phyloP scores from a whole-genome alignment of 2,113 vertebrate genomes.

The Mesembrinibis cayennensis region DNA sequence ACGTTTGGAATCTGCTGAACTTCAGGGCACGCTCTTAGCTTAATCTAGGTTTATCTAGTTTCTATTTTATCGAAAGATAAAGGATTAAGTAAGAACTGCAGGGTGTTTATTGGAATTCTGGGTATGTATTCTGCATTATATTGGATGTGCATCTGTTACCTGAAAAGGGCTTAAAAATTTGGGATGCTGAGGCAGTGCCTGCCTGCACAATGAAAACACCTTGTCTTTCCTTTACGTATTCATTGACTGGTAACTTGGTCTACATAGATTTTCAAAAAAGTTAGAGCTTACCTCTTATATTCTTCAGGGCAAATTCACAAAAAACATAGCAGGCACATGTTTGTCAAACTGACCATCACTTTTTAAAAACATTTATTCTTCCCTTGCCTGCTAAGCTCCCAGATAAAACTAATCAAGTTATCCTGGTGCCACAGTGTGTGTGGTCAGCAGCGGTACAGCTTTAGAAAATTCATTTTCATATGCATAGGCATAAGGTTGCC shows the following conservation, averaged over 20 bases:
- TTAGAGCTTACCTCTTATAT: not conserved
- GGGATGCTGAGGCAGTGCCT: not conserved
- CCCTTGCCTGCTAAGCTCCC: not conserved
- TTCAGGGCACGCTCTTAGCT: not conserved
- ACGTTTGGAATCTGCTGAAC: not conserved
- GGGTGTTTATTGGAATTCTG: not conserved
- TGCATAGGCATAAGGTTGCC: not conserved
- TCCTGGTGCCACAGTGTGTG: not conserved
- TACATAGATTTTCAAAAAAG: not conserved
- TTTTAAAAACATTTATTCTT: not conserved
- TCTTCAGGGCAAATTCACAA: not conserved
- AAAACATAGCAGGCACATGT: rapidly evolving
- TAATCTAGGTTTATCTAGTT: not conserved
- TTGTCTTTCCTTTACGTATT: not conserved
- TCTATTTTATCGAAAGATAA: not conserved
- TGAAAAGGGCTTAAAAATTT: not conserved
- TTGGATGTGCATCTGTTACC: not conserved
- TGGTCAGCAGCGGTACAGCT: not conserved
- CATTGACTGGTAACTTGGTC: not conserved
- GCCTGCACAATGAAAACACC: not conserved
- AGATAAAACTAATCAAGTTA: not conserved
- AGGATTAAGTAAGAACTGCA: not conserved
- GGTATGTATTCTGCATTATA: not conserved
- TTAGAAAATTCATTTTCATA: not conserved
- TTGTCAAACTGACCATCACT: not conserved